Base-by-base conservation (phyloP, 2,888 invertebrate genomes). In the Cerastoderma edule region DNA sequence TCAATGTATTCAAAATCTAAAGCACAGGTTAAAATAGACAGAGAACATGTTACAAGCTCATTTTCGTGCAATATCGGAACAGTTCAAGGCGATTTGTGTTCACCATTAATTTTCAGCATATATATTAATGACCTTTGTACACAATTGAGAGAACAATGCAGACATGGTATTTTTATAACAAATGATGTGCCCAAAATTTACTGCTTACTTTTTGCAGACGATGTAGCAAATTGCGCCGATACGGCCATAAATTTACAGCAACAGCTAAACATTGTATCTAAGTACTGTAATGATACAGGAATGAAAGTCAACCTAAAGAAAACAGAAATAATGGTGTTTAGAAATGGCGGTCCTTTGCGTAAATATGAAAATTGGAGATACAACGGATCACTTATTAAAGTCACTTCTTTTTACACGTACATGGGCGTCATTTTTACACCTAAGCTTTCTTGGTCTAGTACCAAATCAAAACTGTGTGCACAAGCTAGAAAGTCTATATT, bases 51-150 rank as follows among this genome's bases (percentile, higher is more conserved):
- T 8, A 50, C 53, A 6, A 6, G n/a, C 8, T 30, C 44, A 35
- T 32, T 60, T 32, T n/a, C 28, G 2, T 48, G 65, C 32, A 16
- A 65, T 65, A 65, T 65, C n/a, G 65, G 65, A n/a, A 65, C 48
- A 2, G 5, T 35, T 2, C 65, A 65, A 48, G 65, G 48, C n/a
- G 44, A 46, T 30, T 8, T 28, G 24, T 48, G 16, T 10, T 53
- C 33, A n/a, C 67, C 50, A n/a, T 33, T 53, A 4, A 53, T 67
- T 1, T 67, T 67, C 22, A 27, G 28, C 53, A 6, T 67, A 24
- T 30, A 30, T 33, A 67, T 50, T n/a, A 67, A 67, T 53, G 67
- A 67, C 33, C 8, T 67, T n/a, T 30, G 30, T 19, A 28, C 32
- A 33, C 30, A 22, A 16, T 30, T 67, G 4, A 44, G 19, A 53